Evolutionary conservation across 2,797 vertebrate species (phyloP), one percentile per base, ranked within the genome.

Genomic region (Peromyscus aztecus): DNA sequence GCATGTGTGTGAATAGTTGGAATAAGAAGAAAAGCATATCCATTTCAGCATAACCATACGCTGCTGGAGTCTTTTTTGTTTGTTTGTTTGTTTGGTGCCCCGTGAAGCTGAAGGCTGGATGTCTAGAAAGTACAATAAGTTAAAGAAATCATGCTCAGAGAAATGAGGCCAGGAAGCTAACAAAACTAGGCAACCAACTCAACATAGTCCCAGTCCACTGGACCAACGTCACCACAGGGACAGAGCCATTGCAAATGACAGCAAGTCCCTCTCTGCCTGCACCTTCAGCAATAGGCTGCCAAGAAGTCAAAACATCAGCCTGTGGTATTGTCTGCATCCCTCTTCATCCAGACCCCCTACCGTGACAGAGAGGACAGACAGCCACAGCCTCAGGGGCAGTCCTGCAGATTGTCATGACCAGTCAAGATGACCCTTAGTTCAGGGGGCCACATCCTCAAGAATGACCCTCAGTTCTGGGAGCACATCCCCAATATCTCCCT

Each of bases 131-230:
- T 61, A 93, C 85, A 81, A 29, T 91, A 98, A 97, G 97, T 98
- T 98, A 98, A 97, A 94, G 71, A 1, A 23, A 96, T 97, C 6
- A 3, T 85, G 84, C 81, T 98, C 94, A 94, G 97, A 98, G 90
- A 98, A 97, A 98, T 96, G 86, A 94, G 21, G n/a, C 14, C 69
- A 97, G 71, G 43, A 88, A 97, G 65, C 40, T 91, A 78, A 96
- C 65, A 52, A 83, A 76, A 78, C 77, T 75, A 55, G 92, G 90
- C 46, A 97, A 91, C 37, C 49, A 91, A 29, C 27, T 85, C 77
- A 67, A 31, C 6, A 13, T 40, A 89, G 71, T 71, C 76, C 37
- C 52, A 34, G 78, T 78, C 24, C 23, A 55, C 90, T 73, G 55
- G 78, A 61, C 43, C 80, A 59, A 31, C 73, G 73, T 96, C 89